A percentile compares a stretch with the other conserved stretches of the same genome.
phyloP scores from a whole-genome alignment of 2,113 vertebrate species.

The Collichthys lucidus region DNA sequence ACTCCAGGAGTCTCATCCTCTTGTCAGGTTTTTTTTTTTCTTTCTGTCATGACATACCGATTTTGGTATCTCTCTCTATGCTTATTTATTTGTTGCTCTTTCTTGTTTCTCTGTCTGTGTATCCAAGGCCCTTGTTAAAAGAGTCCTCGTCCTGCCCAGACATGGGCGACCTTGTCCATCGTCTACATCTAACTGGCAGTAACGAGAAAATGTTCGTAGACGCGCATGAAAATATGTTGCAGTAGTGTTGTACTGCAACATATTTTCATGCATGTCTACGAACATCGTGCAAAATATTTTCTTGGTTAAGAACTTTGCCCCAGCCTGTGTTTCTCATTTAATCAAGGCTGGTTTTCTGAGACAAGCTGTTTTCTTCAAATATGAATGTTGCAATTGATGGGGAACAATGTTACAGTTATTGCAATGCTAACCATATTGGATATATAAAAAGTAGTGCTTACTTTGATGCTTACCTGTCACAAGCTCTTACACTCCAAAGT shows the following conservation, averaged over 20 bases:
- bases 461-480: background rate
- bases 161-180: constrained; percentile 40
- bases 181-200: constrained; percentile 14
- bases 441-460: no score
- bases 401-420: background rate
- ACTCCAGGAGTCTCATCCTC: constrained; percentile 1
- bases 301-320: background rate
- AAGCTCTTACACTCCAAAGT: background rate
- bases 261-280: no score
- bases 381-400: no score
- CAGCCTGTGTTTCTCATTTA: background rate
- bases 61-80: background rate
- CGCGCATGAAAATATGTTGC: background rate
- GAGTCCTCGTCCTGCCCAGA: constrained; percentile 1
- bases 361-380: background rate
- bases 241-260: no score
- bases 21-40: constrained; percentile 18
- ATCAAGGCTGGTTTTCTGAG: constrained; percentile 9
- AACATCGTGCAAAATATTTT: background rate
- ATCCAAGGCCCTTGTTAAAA: constrained; percentile 20
- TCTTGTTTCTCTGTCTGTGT: background rate
- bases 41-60: constrained; percentile 9
- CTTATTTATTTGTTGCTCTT: background rate
- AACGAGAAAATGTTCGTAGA: constrained; percentile 12
- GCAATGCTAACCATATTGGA: background rate